phyloP scores from a whole-genome alignment of 2,888 invertebrate species.

The Smittia aterrima region DNA sequence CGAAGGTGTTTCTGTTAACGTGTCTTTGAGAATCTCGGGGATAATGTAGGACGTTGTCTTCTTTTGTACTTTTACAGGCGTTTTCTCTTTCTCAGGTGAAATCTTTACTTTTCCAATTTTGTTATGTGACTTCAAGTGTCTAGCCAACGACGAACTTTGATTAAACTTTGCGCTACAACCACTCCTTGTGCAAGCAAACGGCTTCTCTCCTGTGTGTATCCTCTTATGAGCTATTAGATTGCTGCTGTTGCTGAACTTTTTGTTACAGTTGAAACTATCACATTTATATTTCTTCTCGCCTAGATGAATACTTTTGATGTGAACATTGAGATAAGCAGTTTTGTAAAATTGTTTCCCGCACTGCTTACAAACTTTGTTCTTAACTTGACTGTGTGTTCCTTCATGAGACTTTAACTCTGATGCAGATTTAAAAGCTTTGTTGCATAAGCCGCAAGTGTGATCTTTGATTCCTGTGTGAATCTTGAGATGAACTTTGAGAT shows the following conservation, averaged over 20 bases:
- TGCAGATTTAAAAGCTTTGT: constrained; percentile 41
- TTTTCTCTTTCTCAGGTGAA: not conserved
- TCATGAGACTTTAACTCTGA: constrained; percentile 43
- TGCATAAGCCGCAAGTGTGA: constrained; percentile 43
- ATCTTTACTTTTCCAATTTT: constrained; percentile 7
- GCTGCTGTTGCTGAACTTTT: constrained; percentile 44
- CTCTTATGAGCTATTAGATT: constrained; percentile 44
- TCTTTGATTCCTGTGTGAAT: constrained; percentile 43
- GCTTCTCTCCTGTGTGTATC: constrained; percentile 45
- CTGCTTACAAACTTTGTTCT: constrained; percentile 44
- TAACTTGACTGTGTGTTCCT: constrained; percentile 44
- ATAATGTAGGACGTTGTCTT: not conserved
- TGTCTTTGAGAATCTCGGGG: not conserved
- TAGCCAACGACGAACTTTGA: constrained; percentile 44
- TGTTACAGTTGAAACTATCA: constrained; percentile 43
- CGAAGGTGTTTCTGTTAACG: not conserved
- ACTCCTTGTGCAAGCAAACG: constrained; percentile 42
- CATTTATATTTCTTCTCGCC: constrained; percentile 44
- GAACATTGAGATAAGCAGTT: constrained; percentile 44
- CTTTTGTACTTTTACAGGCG: not conserved
- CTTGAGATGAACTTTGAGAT: constrained; percentile 43
- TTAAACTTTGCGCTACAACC: constrained; percentile 44
- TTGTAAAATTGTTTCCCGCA: constrained; percentile 45
- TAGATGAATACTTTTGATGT: constrained; percentile 44
- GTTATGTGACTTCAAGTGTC: constrained; percentile 44